A percentile compares a stretch with the other conserved stretches of the same genome.
Evolutionary conservation across 2,888 invertebrate genomes (phyloP).

Genomic region (Eledone cirrhosa): DNA sequence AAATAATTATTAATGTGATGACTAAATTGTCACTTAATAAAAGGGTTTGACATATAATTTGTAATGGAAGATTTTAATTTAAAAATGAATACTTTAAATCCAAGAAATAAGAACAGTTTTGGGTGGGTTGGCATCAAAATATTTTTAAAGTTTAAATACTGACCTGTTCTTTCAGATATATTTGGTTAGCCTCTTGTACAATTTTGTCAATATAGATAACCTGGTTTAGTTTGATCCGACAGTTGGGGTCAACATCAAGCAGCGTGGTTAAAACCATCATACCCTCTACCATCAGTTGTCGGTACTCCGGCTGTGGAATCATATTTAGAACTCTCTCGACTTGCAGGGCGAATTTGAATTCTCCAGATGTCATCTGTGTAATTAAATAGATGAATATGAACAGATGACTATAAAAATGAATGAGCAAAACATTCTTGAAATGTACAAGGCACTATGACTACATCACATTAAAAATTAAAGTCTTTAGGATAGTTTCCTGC

Average conservation of each 20-base stretch:
- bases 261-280: slow-evolving; percentile 90
- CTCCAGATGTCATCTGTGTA: slow-evolving; percentile 91
- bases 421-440: too few relatives aligned
- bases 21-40: too few relatives aligned
- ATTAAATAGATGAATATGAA: too few relatives aligned
- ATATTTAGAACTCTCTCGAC: slow-evolving; percentile 96
- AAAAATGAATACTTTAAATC: neutral
- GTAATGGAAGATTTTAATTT: neutral
- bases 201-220: slow-evolving; percentile 80
- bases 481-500: too few relatives aligned
- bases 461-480: too few relatives aligned
- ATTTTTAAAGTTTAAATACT: slow-evolving; percentile 1
- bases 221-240: slow-evolving; percentile 48
- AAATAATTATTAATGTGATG: too few relatives aligned
- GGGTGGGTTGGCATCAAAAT: neutral
- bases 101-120: neutral
- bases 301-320: slow-evolving; percentile 97
- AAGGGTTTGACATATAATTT: too few relatives aligned
- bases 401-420: too few relatives aligned
- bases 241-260: slow-evolving; percentile 69
- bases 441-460: too few relatives aligned
- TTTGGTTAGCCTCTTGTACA: slow-evolving; percentile 91
- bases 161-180: slow-evolving; percentile 96
- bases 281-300: slow-evolving; percentile 94
- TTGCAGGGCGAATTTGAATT: slow-evolving; percentile 95